Evolutionary conservation across 2,888 invertebrate species (phyloP).

Genomic region (Pseudococcus viburni): DNA sequence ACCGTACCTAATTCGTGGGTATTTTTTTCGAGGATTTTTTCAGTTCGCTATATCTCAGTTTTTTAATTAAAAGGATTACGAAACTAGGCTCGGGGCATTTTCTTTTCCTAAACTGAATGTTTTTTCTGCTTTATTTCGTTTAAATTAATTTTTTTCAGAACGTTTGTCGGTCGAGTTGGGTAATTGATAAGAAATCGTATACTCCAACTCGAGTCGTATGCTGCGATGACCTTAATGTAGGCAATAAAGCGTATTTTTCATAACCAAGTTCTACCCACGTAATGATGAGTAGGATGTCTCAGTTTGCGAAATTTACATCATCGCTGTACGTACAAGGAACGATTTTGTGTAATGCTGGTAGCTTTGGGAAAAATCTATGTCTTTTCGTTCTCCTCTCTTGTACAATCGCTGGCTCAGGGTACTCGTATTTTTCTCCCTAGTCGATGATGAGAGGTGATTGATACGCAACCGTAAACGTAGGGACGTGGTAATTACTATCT

Average conservation of each 20-base stretch:
- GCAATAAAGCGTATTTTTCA: constrained; percentile 33
- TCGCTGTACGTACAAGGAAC: not conserved
- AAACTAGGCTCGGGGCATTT: not conserved
- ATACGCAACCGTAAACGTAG: constrained; percentile 27
- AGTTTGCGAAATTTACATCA: constrained; percentile 29
- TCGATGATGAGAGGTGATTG: constrained; percentile 26
- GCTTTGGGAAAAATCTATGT: not conserved
- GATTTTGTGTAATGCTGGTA: not conserved
- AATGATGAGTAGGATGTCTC: constrained; percentile 28
- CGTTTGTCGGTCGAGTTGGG: not conserved
- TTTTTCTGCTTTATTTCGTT: not conserved
- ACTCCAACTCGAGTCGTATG: not conserved
- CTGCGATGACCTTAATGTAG: constrained; percentile 20
- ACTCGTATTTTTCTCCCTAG: not conserved
- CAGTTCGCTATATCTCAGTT: not conserved
- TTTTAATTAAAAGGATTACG: not conserved
- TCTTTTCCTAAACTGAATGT: not conserved
- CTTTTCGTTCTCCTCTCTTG: not conserved
- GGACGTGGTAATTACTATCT: constrained; percentile 43
- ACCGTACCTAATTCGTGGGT: no score
- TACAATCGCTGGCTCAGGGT: not conserved
- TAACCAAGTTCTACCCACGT: constrained; percentile 27
- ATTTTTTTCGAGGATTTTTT: not conserved
- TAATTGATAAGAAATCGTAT: constrained; percentile 38
- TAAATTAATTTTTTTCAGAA: not conserved